Evolutionary conservation across 2,797 vertebrate species (phyloP).

Genomic region (Xenopus petersii): DNA sequence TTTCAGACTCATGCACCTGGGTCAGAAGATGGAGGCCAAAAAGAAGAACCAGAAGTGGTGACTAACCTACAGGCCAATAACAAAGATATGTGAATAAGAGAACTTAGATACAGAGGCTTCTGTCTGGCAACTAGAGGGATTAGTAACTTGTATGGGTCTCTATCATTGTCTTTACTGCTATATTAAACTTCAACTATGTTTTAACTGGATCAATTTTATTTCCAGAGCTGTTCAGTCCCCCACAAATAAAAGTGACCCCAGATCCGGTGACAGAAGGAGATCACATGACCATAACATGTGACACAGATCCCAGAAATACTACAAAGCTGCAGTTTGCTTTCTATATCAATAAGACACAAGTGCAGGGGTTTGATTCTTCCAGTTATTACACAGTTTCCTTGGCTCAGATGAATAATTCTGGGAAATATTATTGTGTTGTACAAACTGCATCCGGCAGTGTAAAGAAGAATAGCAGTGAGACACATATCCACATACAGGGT

Average conservation of each 20-base stretch:
- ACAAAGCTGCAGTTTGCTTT: constrained; percentile 3
- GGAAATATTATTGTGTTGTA: constrained; percentile 3
- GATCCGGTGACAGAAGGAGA: not conserved
- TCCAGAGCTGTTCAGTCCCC: not conserved
- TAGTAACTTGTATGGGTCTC: too few species aligned
- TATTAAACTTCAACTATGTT: too few species aligned
- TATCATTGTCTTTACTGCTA: too few species aligned
- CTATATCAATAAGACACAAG: not conserved
- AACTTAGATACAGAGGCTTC: too few species aligned
- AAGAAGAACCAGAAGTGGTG: too few species aligned
- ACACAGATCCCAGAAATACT: not conserved
- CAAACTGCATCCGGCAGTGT: not conserved
- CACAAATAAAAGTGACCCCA: not conserved
- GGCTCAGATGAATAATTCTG: not conserved
- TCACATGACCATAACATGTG: constrained; percentile 7
- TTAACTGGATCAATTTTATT: not conserved
- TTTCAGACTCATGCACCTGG: too few species aligned
- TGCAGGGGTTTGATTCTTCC: not conserved
- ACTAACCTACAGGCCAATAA: too few species aligned
- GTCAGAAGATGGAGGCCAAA: too few species aligned
- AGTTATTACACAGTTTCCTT: not conserved
- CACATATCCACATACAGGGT: not conserved
- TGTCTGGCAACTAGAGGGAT: too few species aligned
- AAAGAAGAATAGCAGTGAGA: not conserved
- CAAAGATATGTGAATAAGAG: too few species aligned